Conservation (phyloP, 64 coral and sea anemone species). For the Anthopleura sola region DNA sequence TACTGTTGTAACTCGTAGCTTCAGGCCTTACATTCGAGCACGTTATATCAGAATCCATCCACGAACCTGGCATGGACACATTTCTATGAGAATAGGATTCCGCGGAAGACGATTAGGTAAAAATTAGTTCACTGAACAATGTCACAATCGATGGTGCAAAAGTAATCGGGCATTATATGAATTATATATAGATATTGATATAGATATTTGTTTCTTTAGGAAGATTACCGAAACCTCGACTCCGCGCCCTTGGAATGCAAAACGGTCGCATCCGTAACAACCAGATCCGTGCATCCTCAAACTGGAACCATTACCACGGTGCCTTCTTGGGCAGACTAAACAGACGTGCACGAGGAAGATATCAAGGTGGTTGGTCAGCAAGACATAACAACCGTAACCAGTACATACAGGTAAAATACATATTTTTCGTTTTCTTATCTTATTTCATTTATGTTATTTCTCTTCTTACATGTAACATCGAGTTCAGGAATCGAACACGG, state of each 20-base stretch:
- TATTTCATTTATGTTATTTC: too few relatives aligned
- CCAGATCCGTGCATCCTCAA: slow-evolving; percentile 37
- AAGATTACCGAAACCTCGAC: too few relatives aligned
- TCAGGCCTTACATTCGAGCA: slow-evolving; percentile 25
- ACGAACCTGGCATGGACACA: slow-evolving; percentile 46
- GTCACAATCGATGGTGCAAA: too few relatives aligned
- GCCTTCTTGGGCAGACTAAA: slow-evolving; percentile 54
- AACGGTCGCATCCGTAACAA: slow-evolving; percentile 49
- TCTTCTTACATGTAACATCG: too few relatives aligned
- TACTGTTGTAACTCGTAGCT: slow-evolving; percentile 26
- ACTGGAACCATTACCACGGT: slow-evolving; percentile 64
- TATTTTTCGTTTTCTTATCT: too few relatives aligned
- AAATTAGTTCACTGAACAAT: too few relatives aligned
- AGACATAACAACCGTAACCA: slow-evolving; percentile 51
- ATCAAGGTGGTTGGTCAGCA: slow-evolving; percentile 38
- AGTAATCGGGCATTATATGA: too few relatives aligned
- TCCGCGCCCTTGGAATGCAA: slow-evolving; percentile 55
- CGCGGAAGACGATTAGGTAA: slow-evolving; percentile 19
- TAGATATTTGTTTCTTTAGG: too few relatives aligned
- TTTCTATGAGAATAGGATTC: slow-evolving; percentile 47
- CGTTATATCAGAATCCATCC: slow-evolving; percentile 50
- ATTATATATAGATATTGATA: too few relatives aligned
- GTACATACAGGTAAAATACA: slow-evolving; percentile 55
- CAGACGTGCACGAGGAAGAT: not conserved
- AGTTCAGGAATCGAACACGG: too few relatives aligned